Percentiles rank a stretch among this genome's conserved stretches.
phyloP scores from a whole-genome alignment of 2,888 invertebrate species.

The Thymelicus sylvestris region DNA sequence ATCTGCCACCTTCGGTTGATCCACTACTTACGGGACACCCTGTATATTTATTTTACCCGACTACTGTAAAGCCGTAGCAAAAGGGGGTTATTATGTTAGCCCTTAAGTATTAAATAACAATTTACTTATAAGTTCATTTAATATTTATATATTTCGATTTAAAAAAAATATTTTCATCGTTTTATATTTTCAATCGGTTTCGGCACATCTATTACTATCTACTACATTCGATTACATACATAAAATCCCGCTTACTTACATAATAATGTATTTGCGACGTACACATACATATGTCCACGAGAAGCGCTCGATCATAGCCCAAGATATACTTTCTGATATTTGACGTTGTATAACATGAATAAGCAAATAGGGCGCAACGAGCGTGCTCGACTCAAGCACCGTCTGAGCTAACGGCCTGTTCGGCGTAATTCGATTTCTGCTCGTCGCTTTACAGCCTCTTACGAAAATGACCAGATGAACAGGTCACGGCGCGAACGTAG shows the following conservation, averaged over 20 bases:
- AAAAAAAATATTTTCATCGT: neutral
- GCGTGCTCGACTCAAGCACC: constrained; percentile 42
- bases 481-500: constrained; percentile 59
- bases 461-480: constrained; percentile 70
- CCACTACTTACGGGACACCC: no score
- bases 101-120: no score
- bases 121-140: no score
- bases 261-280: neutral
- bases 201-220: neutral
- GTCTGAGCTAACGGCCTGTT: constrained; percentile 50
- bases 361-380: constrained; percentile 41
- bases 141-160: no score
- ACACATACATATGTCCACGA: neutral
- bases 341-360: constrained; percentile 17
- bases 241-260: no score
- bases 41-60: no score
- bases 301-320: constrained; percentile 4
- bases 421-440: constrained; percentile 70
- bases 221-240: no score
- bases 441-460: constrained; percentile 69
- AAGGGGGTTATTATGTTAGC: no score
- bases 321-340: constrained; percentile 19
- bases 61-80: no score
- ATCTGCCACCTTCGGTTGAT: no score
- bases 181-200: neutral